Evolutionary conservation across 2,797 vertebrate genomes (phyloP).

Genomic region (Cottoperca gobio): DNA sequence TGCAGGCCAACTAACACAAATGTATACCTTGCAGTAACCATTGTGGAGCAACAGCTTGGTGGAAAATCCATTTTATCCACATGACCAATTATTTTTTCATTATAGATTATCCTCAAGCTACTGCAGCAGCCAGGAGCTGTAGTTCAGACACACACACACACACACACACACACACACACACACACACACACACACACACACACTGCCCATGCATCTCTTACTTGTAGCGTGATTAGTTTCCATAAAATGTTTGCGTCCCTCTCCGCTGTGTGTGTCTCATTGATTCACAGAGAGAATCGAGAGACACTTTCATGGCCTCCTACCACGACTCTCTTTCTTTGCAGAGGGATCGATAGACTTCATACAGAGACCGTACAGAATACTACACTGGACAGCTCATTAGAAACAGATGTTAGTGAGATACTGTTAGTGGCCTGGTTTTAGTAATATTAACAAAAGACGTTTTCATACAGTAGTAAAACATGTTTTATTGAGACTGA

Average conservation of each 20-base stretch:
- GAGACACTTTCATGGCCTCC: conserved; percentile 56
- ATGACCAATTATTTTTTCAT: conserved; percentile 41
- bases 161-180: neutral
- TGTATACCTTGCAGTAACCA: conserved; percentile 16
- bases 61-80: conserved; percentile 61
- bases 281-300: conserved; percentile 57
- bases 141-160: conserved; percentile 9
- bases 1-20: neutral
- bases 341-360: conserved; percentile 60
- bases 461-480: neutral
- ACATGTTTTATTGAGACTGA: neutral
- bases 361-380: conserved; percentile 14
- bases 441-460: neutral
- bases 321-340: conserved; percentile 40
- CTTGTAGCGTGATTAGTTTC: conserved; percentile 52
- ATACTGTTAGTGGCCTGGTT: neutral
- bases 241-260: conserved; percentile 48
- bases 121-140: conserved; percentile 11
- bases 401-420: neutral
- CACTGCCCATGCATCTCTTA: neutral
- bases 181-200: conserved; percentile 2
- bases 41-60: neutral
- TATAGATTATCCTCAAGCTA: conserved; percentile 55
- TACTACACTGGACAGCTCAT: conserved; percentile 16
- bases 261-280: conserved; percentile 27